phyloP scores from a whole-genome alignment of 1,140 invertebrate genomes.

The Asobara japonica region DNA sequence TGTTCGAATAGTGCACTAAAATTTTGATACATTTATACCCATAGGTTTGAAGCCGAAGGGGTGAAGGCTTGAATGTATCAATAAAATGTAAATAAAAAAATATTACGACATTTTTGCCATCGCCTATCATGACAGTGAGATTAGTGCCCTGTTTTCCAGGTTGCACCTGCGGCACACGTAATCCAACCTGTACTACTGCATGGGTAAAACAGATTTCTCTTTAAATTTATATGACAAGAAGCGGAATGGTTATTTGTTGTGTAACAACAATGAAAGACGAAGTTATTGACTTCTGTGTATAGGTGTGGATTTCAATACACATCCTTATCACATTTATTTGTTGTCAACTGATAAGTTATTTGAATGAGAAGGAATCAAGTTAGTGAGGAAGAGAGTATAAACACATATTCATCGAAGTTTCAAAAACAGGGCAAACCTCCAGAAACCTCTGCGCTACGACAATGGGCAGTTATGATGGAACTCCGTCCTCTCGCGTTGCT shows the following conservation, averaged over 20 bases:
- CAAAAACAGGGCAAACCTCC: too few species aligned
- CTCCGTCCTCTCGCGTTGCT: too few species aligned
- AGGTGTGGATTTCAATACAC: neutral
- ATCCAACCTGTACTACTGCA: neutral
- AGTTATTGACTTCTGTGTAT: neutral
- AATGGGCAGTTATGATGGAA: too few species aligned
- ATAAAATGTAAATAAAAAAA: neutral
- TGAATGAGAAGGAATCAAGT: too few species aligned
- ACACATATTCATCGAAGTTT: too few species aligned
- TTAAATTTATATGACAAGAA: neutral
- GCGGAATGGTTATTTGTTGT: neutral
- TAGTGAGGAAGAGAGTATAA: too few species aligned
- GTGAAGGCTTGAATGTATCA: neutral
- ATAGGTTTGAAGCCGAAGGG: neutral
- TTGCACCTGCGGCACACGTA: neutral
- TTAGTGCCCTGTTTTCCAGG: neutral
- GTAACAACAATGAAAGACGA: neutral
- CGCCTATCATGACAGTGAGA: neutral
- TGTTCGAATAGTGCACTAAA: neutral
- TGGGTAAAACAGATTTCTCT: constrained; percentile 9
- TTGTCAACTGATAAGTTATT: too few species aligned
- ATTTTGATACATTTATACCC: neutral
- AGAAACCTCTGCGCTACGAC: too few species aligned
- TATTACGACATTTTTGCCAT: neutral
- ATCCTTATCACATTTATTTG: too few species aligned